A percentile compares a stretch with the other conserved stretches of the same genome.
phyloP scores from a whole-genome alignment of 2,797 vertebrate species.

The Ciconia nigra region DNA sequence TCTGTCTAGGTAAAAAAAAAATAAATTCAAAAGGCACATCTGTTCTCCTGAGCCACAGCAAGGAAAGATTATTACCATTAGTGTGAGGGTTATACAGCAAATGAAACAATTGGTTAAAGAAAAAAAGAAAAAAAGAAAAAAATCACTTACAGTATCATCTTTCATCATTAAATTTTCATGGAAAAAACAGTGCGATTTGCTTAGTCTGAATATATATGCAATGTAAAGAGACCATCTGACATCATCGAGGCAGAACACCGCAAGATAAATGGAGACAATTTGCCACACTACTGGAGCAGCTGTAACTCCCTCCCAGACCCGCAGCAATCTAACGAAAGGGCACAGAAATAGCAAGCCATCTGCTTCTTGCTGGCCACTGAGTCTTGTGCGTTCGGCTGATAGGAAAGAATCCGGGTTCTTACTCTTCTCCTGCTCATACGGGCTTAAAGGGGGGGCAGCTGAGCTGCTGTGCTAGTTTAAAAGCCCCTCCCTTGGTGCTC shows the following conservation, averaged over 20 bases:
- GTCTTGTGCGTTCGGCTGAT: not conserved
- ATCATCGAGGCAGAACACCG: not conserved
- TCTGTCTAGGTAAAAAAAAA: not conserved
- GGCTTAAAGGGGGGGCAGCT: not conserved
- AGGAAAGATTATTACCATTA: not conserved
- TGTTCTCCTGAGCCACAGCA: conserved; percentile 5
- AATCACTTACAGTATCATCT: not conserved
- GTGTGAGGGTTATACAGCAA: not conserved
- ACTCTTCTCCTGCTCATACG: not conserved
- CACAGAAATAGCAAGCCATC: conserved; percentile 57
- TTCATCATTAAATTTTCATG: conserved; percentile 59
- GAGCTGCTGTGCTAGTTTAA: not conserved
- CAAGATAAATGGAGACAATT: conserved; percentile 37
- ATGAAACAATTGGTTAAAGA: conserved; percentile 1
- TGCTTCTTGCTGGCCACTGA: conserved; percentile 31
- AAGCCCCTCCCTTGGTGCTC: not conserved
- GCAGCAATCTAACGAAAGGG: conserved; percentile 41
- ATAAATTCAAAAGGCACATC: not conserved
- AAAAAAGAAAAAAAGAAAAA: not conserved
- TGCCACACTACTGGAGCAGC: conserved; percentile 30
- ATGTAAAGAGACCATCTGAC: conserved; percentile 43
- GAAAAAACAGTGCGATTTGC: conserved; percentile 28
- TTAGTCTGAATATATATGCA: conserved; percentile 6
- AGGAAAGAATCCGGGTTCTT: not conserved
- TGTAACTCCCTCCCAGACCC: conserved; percentile 34